Base-by-base conservation (phyloP, 2,797 vertebrate genomes). In the Galago senegalensis region DNA sequence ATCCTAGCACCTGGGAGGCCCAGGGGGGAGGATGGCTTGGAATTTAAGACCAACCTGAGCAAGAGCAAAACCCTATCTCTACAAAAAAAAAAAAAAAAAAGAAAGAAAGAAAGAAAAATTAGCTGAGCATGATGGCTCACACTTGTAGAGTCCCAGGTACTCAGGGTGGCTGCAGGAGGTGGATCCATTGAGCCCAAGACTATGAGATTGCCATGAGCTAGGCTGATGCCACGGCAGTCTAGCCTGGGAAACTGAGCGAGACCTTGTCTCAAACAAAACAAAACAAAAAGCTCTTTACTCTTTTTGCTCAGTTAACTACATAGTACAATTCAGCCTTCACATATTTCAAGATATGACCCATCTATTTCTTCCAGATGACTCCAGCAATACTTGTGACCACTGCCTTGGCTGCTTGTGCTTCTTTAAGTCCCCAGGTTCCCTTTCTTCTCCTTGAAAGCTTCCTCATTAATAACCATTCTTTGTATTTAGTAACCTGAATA, bases 401-500 rank as follows among this genome's bases (percentile, higher is more conserved):
- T 65, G 40, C 13, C 13, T 73, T 69, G 65, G 12, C 16, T 56
- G 5, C 34, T 1, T 25, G 16, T 29, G 25, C 27, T 21, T 90
- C 49, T 67, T 0, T 46, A 12, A 65, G 5, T n/a, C 34, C 7
- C 7, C 13, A 25, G 25, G 1, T 1, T 8, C 3, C 18, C 20
- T 60, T 88, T 65, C 12, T 80, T 69, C 69, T 67, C 75, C 18
- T 65, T 40, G 37, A 72, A 13, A n/a, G 67, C 0, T 34, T 46
- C 1, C 16, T 63, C 34, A 37, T 84, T 79, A 87, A n/a, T 70
- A 56, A 88, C 87, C 1, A 13, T 34, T 80, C 43, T 94, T 14
- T 1, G 0, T 77, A 5, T 87, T 77, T 0, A 79, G 81, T 79
- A 94, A 31, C 16, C 21, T 70, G 3, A 95, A 75, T 72, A 25